Conservation (phyloP, 1,140 invertebrate species). For the Drosophila pandora region DNA sequence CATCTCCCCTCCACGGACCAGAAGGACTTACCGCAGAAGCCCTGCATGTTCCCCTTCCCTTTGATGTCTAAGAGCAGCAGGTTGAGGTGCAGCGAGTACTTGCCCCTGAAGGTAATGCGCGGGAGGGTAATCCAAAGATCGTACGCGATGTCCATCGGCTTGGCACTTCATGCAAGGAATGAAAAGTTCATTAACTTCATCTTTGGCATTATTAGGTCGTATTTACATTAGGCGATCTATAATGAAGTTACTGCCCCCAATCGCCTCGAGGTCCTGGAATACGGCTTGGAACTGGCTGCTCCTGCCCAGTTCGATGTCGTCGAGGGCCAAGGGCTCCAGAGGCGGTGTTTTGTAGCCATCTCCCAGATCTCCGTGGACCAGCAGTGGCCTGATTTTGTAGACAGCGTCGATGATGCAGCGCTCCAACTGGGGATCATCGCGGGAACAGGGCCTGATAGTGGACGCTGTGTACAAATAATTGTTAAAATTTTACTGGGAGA, state of each 20-base stretch:
- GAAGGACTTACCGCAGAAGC: constrained; percentile 86
- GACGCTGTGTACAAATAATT: constrained; percentile 70
- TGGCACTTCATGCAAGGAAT: constrained; percentile 55
- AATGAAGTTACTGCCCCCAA: constrained; percentile 77
- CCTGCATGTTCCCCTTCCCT: constrained; percentile 86
- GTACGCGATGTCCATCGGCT: constrained; percentile 75
- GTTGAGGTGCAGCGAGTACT: constrained; percentile 85
- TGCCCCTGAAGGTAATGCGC: constrained; percentile 83
- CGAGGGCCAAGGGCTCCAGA: constrained; percentile 72
- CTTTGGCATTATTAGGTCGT: neutral
- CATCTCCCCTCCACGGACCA: constrained; percentile 37
- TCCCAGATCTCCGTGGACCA: constrained; percentile 84
- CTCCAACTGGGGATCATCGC: constrained; percentile 84
- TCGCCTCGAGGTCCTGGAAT: constrained; percentile 67
- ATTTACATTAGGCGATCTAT: constrained; percentile 76
- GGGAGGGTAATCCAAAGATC: constrained; percentile 83
- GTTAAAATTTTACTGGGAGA: neutral
- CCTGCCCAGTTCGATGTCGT: constrained; percentile 73
- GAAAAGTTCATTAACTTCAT: neutral
- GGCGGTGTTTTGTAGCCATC: constrained; percentile 75
- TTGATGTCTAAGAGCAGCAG: constrained; percentile 85
- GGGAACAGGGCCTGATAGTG: constrained; percentile 84
- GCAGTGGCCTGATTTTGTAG: constrained; percentile 84
- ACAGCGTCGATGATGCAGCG: constrained; percentile 85
- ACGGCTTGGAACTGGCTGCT: constrained; percentile 73